Evolutionary conservation across 2,797 vertebrate genomes (phyloP).

Genomic region (Xiphophorus birchmanni): DNA sequence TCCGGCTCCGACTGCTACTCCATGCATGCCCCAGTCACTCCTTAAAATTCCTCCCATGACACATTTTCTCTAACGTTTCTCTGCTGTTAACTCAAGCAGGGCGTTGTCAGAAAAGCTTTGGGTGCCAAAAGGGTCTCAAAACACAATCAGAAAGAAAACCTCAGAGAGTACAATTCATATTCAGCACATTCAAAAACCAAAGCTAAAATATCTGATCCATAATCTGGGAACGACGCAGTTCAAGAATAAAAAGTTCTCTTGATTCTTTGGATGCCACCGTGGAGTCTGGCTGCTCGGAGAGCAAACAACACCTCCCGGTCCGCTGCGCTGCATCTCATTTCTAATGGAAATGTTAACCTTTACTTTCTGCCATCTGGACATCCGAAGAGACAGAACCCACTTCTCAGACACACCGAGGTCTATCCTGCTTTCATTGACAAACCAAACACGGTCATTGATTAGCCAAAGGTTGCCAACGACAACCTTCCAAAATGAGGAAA

Average conservation of each 20-base stretch:
- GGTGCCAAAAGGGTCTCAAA: not conserved
- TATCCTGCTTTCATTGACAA: not conserved
- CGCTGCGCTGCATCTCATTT: constrained; percentile 42
- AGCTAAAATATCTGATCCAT: not conserved
- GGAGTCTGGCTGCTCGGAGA: constrained; percentile 17
- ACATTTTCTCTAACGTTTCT: constrained; percentile 2
- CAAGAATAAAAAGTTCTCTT: not conserved
- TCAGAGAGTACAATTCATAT: not conserved
- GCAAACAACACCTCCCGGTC: constrained; percentile 17
- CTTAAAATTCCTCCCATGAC: constrained; percentile 5
- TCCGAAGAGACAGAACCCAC: not conserved
- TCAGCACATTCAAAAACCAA: not conserved
- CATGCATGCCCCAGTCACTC: not conserved
- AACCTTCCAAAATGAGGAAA: not conserved
- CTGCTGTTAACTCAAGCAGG: constrained; percentile 4
- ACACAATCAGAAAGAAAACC: not conserved
- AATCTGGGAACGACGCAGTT: not conserved
- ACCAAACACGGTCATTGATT: not conserved
- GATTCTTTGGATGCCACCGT: not conserved
- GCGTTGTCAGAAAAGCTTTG: not conserved
- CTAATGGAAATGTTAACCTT: constrained; percentile 69
- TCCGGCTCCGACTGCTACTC: constrained; percentile 16
- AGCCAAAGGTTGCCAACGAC: not conserved
- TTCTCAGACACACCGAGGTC: not conserved
- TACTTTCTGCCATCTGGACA: constrained; percentile 36